Base-by-base conservation (phyloP, 2,797 vertebrate genomes). In the Sebastes matsubarae region DNA sequence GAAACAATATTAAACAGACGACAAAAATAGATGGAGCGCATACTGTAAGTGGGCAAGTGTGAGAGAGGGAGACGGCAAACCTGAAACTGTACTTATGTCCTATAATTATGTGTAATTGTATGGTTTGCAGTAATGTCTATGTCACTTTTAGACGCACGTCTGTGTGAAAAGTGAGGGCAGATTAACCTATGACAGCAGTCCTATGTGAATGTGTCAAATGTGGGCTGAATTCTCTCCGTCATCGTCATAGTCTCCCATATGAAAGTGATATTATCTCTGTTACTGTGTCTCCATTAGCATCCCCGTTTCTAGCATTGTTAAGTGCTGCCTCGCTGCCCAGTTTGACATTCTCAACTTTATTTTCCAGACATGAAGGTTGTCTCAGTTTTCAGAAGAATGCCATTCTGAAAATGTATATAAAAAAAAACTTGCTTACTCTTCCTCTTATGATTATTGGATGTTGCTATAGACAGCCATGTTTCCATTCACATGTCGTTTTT, bases 31-130 rank as follows among this genome's bases (percentile, higher is more conserved):
- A 70, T 13, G 29, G 6, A 68, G 29, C 54, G 2, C 14, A 36
- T 36, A 46, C 38, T 46, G 38, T 46, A 29, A 20, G n/a, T 58
- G 10, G 25, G n/a, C 14, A 38, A 55, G 8, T 4, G 11, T 42
- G 30, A 55, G 29, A 22, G 36, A 50, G 18, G 46, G 18, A 59
- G 58, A 36, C 9, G 29, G 20, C 3, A 65, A 54, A 55, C 71
- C 46, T 64, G 2, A 52, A 34, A 30, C 22, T 36, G 16, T 59
- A 54, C 50, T 50, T 58, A 9, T 11, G 16, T 46, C 18, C 66
- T 75, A 54, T 68, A 75, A 66, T 74, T 55, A 61, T 68, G 61
- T 74, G 13, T 66, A 25, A 55, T 72, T 84, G 5, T 75, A 38
- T 36, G 22, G 16, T 30, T n/a, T 46, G 30, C 34, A 55, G 66